Evolutionary conservation across 2,888 invertebrate species (phyloP).

Genomic region (Drosophila crucigera): DNA sequence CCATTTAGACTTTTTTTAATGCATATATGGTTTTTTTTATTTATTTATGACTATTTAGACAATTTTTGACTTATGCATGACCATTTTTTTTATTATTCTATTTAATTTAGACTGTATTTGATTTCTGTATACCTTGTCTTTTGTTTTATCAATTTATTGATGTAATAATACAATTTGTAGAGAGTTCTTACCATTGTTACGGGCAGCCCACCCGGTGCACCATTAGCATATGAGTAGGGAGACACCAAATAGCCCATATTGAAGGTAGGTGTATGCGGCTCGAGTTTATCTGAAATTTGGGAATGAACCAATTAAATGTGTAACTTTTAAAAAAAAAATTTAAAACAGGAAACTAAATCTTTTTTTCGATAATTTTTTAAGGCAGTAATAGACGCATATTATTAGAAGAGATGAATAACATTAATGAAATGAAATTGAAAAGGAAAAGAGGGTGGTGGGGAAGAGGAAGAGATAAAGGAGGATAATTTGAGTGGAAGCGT

Average conservation of each 20-base stretch:
- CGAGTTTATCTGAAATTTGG: constrained; percentile 76
- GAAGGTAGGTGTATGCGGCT: constrained; percentile 86
- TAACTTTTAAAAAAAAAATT: not conserved
- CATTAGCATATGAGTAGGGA: constrained; percentile 95
- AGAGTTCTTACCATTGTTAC: constrained; percentile 92
- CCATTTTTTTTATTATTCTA: too few relatives aligned
- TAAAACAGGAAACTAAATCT: not conserved
- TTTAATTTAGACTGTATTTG: not conserved
- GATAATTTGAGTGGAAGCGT: not conserved
- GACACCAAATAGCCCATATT: constrained; percentile 97
- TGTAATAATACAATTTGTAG: not conserved
- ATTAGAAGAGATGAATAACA: not conserved
- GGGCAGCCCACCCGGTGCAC: constrained; percentile 93
- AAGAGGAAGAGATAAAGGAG: not conserved
- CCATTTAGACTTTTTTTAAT: not conserved
- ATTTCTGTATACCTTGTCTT: not conserved
- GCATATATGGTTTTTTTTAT: not conserved
- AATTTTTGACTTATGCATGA: not conserved
- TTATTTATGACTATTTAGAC: not conserved
- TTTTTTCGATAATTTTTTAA: not conserved
- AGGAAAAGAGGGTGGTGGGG: not conserved
- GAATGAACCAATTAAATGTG: not conserved
- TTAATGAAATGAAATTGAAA: not conserved
- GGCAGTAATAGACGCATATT: not conserved
- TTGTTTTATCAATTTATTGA: not conserved